Conservation (phyloP, 2,888 invertebrate genomes). For the Oscheius sp. region DNA sequence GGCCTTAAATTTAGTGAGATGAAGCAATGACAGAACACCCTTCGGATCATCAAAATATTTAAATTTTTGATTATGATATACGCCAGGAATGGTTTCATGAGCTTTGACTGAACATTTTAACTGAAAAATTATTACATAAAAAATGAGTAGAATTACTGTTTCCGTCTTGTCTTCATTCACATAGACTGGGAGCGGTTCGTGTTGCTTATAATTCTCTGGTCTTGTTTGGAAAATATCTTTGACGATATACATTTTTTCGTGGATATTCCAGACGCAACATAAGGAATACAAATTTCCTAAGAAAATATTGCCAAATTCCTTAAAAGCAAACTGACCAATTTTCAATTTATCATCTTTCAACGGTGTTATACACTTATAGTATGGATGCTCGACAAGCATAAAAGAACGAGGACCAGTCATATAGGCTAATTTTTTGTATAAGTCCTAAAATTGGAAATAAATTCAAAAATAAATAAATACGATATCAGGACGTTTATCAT, state of each 20-base stretch:
- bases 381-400: neutral
- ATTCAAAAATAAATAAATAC: too few species aligned
- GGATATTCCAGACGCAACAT: conserved; percentile 4
- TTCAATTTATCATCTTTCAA: neutral
- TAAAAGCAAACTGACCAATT: neutral
- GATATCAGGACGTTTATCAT: too few species aligned
- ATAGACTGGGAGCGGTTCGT: neutral
- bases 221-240: neutral
- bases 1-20: neutral
- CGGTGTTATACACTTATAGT: conserved; percentile 3
- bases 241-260: conserved; percentile 4
- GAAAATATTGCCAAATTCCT: neutral
- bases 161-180: neutral
- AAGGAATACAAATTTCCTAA: neutral
- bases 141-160: neutral
- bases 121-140: neutral
- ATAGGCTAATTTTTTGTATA: neutral
- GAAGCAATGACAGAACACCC: conserved; percentile 9
- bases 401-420: conserved; percentile 12
- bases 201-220: neutral
- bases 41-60: conserved; percentile 4
- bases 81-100: conserved; percentile 5
- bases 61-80: neutral
- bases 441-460: conserved; percentile 7
- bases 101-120: neutral